Base-by-base conservation (phyloP, 2,113 vertebrate genomes). In the Erythrolamprus reginae region DNA sequence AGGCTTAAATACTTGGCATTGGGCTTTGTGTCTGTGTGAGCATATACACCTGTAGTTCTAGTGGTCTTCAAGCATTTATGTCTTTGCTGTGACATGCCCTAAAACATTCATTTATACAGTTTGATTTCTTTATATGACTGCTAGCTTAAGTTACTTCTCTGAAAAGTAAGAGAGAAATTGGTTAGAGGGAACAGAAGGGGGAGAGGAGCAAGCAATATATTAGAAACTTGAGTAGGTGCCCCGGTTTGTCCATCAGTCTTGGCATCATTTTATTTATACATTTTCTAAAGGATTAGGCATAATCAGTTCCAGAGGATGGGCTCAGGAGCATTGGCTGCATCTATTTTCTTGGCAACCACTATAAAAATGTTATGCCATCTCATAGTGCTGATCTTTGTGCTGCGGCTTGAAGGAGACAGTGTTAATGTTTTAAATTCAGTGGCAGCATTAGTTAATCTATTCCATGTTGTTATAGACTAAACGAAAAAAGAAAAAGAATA, bases 221-320 rank as follows among this genome's bases (percentile, higher is more conserved):
- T 96, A 94, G 96, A 97, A 97, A 97, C 94, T 94, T 94, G 96
- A 97, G 96, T 95, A 93, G 65, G 90, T 96, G 94, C 94, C 95
- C 94, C 95, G 50, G 95, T 95, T 93, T 94, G 96, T 96, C 96
- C 95, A 85, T 95, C 94, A 87, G 56, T 92, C 95, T 96, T 97
- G 97, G 96, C 96, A 97, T 95, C 84, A 52, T 93, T 96, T 96
- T 95, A 94, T 96, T 96, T 93, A 96, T 96, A 96, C 70, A 91
- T 96, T 94, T 97, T 97, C 93, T 93, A 93, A 96, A 94, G 94
- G 94, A 96, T 97, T 96, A 96, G 2, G 82, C 93, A 88, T 96
- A 96, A 97, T 97, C 96, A 95, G 90, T 97, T 97, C 97, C 97
- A 97, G 97, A 97, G 95, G 94, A 96, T 92, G 56, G 94, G 93